Conservation (phyloP, 1,140 invertebrate species). For the Listronotus oregonensis region DNA sequence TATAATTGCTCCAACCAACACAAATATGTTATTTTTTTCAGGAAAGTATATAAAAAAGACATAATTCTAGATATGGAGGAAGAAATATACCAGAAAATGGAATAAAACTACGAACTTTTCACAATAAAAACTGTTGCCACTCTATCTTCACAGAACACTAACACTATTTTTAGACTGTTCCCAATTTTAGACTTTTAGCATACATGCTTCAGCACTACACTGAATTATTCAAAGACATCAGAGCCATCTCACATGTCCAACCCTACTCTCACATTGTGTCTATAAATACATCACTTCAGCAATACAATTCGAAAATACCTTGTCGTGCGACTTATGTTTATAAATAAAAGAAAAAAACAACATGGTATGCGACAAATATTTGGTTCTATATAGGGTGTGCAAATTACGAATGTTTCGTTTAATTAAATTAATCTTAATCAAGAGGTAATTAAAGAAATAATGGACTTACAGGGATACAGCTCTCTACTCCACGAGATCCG, state of each 20-base stretch:
- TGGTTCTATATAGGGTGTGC: not conserved
- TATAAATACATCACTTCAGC: constrained; percentile 28
- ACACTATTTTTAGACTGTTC: constrained; percentile 48
- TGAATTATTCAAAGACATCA: constrained; percentile 17
- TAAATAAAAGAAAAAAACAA: constrained; percentile 33
- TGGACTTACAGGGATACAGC: constrained; percentile 75
- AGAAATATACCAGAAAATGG: no score
- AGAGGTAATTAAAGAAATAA: not conserved
- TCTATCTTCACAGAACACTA: not conserved
- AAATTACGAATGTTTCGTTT: not conserved
- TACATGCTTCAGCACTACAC: constrained; percentile 9
- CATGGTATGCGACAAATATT: constrained; percentile 13
- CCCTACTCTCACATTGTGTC: constrained; percentile 35
- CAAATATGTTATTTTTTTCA: no score
- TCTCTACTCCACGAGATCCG: constrained; percentile 77
- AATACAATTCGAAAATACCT: not conserved
- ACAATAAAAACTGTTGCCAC: no score
- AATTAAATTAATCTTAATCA: no score
- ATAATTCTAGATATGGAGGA: no score
- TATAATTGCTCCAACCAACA: no score
- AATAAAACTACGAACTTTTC: no score
- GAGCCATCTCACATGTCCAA: constrained; percentile 40
- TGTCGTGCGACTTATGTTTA: constrained; percentile 8
- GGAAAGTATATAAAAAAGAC: no score
- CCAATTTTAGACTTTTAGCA: constrained; percentile 48